These are phyloP conservation scores for Caenorhabditis sinica DNA, from an alignment of 2,888 invertebrate genomes.

Conservation along the genomic window DNA sequence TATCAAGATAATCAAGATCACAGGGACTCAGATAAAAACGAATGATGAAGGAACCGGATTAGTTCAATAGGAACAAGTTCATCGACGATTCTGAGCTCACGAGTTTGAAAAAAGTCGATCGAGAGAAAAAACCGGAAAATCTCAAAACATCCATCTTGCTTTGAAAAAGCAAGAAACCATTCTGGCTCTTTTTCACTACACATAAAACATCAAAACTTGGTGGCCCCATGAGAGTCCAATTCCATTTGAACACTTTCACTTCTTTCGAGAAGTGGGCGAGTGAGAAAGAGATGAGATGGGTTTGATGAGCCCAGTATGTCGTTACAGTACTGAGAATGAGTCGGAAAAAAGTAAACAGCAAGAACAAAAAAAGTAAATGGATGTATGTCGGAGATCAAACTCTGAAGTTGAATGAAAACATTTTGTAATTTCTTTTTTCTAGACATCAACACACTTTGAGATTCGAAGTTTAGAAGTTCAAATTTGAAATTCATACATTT, in stretches of 20 bases:
- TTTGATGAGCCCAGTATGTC: not conserved
- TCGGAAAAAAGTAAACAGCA: not conserved
- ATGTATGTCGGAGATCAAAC: not conserved
- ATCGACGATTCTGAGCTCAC: not conserved
- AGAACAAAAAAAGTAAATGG: not conserved
- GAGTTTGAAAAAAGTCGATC: not conserved
- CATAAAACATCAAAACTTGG: slow-evolving; percentile 52
- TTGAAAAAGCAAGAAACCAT: slow-evolving; percentile 52
- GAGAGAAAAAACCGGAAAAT: slow-evolving; percentile 10
- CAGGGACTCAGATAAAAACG: too few relatives aligned
- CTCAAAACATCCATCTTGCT: slow-evolving; percentile 44
- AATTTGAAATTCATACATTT: not conserved
- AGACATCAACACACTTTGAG: not conserved
- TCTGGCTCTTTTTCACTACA: slow-evolving; percentile 22
- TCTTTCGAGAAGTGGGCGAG: slow-evolving; percentile 2
- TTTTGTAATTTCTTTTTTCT: not conserved
- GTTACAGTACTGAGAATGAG: slow-evolving; percentile 6
- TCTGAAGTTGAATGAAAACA: not conserved
- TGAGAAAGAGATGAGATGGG: not conserved
- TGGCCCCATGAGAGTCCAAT: slow-evolving; percentile 59
- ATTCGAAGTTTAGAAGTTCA: not conserved
- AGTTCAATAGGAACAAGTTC: not conserved
- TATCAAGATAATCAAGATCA: slow-evolving; percentile 33
- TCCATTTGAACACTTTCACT: slow-evolving; percentile 52
- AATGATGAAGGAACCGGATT: not conserved